Percentiles rank a stretch among this genome's conserved stretches.
Conservation (phyloP, 37 sponge, comb jelly and placozoan species). For the Sycon ciliatum region DNA sequence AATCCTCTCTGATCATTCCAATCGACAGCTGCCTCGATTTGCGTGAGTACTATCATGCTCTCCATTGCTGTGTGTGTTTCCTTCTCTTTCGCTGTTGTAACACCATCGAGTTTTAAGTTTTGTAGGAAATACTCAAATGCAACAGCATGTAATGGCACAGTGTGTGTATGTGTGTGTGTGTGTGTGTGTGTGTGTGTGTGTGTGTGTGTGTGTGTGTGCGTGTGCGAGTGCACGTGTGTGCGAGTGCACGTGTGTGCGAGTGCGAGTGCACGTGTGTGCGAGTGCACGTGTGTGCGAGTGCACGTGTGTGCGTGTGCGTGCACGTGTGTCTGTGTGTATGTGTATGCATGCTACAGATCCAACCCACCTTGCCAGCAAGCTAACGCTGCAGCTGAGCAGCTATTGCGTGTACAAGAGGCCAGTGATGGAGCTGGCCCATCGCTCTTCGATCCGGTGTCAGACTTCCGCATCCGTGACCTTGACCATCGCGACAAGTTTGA, state of each 20-base stretch:
- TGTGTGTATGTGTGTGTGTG: slow-evolving; percentile 19
- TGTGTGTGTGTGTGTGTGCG: slow-evolving; percentile 30
- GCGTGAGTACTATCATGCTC: too few relatives aligned
- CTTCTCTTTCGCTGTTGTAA: slow-evolving; percentile 21
- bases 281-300: slow-evolving; percentile 2
- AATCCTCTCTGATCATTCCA: too few relatives aligned
- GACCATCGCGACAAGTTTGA: too few relatives aligned
- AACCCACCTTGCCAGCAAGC: background rate
- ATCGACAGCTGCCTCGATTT: too few relatives aligned
- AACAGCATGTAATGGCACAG: background rate
- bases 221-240: slow-evolving; percentile 11
- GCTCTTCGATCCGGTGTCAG: too few relatives aligned
- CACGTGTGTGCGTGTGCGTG: slow-evolving; percentile 12
- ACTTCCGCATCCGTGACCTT: too few relatives aligned
- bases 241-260: background rate
- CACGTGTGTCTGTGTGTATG: background rate
- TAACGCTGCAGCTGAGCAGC: background rate
- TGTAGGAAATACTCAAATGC: slow-evolving; percentile 2
- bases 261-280: background rate
- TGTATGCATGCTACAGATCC: slow-evolving; percentile 15
- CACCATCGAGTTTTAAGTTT: background rate
- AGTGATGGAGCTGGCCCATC: too few relatives aligned
- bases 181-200: slow-evolving; percentile 34
- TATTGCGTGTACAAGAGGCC: too few relatives aligned
- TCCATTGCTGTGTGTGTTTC: too few relatives aligned